phyloP scores from a whole-genome alignment of 2,888 invertebrate species.

The Pollenia amentaria region DNA sequence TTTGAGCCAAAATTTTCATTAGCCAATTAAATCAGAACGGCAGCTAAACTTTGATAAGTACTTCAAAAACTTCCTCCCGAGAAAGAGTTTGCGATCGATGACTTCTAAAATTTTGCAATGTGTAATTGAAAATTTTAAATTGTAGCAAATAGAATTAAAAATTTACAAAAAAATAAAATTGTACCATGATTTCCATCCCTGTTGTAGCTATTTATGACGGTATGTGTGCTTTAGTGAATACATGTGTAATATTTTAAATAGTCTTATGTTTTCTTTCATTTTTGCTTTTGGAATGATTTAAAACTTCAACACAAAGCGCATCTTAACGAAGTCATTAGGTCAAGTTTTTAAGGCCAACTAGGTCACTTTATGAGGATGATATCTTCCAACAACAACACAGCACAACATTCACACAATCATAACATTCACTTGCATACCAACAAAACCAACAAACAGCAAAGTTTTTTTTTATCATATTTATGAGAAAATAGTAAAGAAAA shows the following conservation, averaged over 20 bases:
- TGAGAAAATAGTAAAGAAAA: slow-evolving; percentile 31
- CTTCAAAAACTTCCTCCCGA: too few relatives aligned
- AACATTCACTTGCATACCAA: not conserved
- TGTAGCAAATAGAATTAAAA: too few relatives aligned
- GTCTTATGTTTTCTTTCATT: slow-evolving; percentile 21
- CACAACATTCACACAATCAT: slow-evolving; percentile 35
- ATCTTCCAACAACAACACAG: slow-evolving; percentile 42
- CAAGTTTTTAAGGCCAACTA: slow-evolving; percentile 76
- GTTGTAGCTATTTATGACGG: not conserved
- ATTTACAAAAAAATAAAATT: too few relatives aligned
- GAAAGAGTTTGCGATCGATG: too few relatives aligned
- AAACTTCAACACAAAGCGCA: slow-evolving; percentile 73
- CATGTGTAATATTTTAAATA: slow-evolving; percentile 34
- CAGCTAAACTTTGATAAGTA: too few relatives aligned
- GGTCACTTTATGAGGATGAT: slow-evolving; percentile 70
- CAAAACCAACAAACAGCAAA: slow-evolving; percentile 35
- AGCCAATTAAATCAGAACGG: too few relatives aligned
- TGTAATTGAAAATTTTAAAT: too few relatives aligned
- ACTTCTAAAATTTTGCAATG: too few relatives aligned
- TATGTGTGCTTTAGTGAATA: not conserved
- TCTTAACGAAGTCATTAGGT: slow-evolving; percentile 75
- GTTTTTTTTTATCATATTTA: slow-evolving; percentile 35
- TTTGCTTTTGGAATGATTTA: slow-evolving; percentile 62
- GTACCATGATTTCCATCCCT: too few relatives aligned
- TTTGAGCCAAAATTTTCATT: too few relatives aligned